phyloP scores from a whole-genome alignment of 2,888 invertebrate species.

The Mythimna impura region DNA sequence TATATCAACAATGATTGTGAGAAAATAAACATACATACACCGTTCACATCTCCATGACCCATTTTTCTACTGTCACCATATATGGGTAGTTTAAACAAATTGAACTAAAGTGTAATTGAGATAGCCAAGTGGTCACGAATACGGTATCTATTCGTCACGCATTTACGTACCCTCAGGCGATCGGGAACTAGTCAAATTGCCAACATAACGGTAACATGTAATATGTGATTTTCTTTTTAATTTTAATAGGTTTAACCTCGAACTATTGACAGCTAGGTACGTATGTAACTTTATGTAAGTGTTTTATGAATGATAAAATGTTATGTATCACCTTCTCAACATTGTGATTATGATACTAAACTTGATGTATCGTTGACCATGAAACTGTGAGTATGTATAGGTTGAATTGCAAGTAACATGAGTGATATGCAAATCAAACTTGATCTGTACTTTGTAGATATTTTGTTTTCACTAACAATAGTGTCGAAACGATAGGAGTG shows the following conservation, averaged over 20 bases:
- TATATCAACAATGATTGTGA: constrained; percentile 25
- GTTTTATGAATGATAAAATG: constrained; percentile 42
- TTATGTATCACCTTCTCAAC: constrained; percentile 48
- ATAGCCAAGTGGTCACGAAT: constrained; percentile 78
- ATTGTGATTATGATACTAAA: constrained; percentile 48
- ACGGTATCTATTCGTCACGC: constrained; percentile 69
- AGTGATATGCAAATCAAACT: constrained; percentile 68
- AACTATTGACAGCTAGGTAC: constrained; percentile 51
- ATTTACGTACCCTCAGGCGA: constrained; percentile 69
- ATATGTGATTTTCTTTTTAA: constrained; percentile 56
- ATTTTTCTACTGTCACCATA: constrained; percentile 68
- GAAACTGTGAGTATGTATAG: constrained; percentile 44
- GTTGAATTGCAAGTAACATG: constrained; percentile 45
- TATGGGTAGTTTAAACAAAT: constrained; percentile 68
- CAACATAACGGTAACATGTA: constrained; percentile 74
- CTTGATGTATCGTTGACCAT: constrained; percentile 61
- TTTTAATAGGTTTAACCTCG: constrained; percentile 54
- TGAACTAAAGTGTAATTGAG: constrained; percentile 72
- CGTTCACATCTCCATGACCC: constrained; percentile 57
- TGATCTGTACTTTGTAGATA: constrained; percentile 65
- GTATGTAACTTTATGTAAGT: constrained; percentile 31
- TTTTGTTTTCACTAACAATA: constrained; percentile 69
- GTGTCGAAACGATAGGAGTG: constrained; percentile 71
- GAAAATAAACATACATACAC: constrained; percentile 50
- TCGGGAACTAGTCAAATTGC: constrained; percentile 76